These are phyloP conservation scores for Promerops cafer DNA, from an alignment of 2,113 vertebrate genomes.

Conservation along the genomic window DNA sequence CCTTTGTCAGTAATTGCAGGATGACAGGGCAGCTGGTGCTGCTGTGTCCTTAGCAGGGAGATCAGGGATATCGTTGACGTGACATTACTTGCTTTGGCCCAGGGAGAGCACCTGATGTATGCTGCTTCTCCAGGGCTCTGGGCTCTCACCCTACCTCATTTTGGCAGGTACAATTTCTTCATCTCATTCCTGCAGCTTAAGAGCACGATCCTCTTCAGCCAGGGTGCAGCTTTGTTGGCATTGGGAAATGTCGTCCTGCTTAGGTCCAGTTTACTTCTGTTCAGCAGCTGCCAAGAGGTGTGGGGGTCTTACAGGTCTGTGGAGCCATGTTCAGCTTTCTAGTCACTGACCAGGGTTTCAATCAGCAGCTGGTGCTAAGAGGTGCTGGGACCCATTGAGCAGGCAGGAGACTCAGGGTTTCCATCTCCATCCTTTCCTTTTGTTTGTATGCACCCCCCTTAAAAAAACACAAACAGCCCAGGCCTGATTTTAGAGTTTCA, in stretches of 20 bases:
- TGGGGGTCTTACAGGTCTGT: background rate
- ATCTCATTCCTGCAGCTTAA: background rate
- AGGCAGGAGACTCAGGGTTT: background rate
- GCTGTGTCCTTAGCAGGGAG: background rate
- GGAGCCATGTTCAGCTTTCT: background rate
- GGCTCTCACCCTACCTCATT: background rate
- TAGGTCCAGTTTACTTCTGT: background rate
- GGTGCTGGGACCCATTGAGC: background rate
- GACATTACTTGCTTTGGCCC: background rate
- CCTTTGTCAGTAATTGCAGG: background rate
- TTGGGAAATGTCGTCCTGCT: background rate
- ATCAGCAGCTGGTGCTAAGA: rapidly evolving
- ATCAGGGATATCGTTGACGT: background rate
- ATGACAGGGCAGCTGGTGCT: background rate
- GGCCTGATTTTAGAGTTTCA: background rate
- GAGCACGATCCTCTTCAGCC: rapidly evolving
- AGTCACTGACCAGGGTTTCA: background rate
- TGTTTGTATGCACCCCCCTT: background rate
- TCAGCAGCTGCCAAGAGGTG: rapidly evolving
- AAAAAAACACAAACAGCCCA: background rate
- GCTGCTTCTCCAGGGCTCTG: background rate
- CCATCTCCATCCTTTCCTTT: background rate
- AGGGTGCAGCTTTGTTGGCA: rapidly evolving
- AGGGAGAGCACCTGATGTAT: background rate
- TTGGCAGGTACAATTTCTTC: background rate